Base-by-base conservation (phyloP, 2,797 vertebrate genomes). In the Percopsis omiscomaycus region DNA sequence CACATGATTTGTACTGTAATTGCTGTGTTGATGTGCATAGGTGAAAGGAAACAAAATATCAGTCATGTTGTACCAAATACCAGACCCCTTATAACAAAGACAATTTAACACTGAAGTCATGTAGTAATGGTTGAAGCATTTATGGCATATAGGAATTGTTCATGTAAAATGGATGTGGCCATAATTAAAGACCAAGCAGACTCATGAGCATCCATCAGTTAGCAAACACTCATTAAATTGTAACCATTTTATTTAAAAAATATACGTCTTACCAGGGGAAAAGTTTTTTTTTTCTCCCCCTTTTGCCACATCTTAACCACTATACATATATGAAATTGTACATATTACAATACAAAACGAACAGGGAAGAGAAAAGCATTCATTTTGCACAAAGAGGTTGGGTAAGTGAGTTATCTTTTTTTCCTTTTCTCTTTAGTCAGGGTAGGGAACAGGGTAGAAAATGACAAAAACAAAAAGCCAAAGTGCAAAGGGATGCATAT, bases 241-340 rank as follows among this genome's bases (percentile, higher is more conserved):
- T 89, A 91, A 88, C 81, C 79, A 90, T 92, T 93, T 93, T 93
- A 93, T 93, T 93, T 92, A 92, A 93, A 91, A 94, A 93, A 93
- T 92, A 93, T 92, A 91, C 85, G 90, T 91, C 88, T 92, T 91
- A 79, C 90, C 86, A 89, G 85, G 85, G 83, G 88, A 89, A 87
- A 86, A 77, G 79, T 64, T 28, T 60, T 57, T 57, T 56, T 56
- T 30, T 54, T 48, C n/a, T 83, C 77, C 78, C 72, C 74, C 88
- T 86, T 91, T 91, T 92, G 91, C 91, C 92, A 92, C 92, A 93
- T 92, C 86, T 92, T 91, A 90, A 88, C 89, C 92, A 92, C 91
- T 93, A 92, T 92, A 94, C 92, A 93, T 80, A 92, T 92, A 92
- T 93, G 92, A 93, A 93, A 92, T 89, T 90, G 77, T 93, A 93